These are phyloP conservation scores for Acropora tenuis DNA, from an alignment of 64 coral and sea anemone genomes.

Conservation along the genomic window DNA sequence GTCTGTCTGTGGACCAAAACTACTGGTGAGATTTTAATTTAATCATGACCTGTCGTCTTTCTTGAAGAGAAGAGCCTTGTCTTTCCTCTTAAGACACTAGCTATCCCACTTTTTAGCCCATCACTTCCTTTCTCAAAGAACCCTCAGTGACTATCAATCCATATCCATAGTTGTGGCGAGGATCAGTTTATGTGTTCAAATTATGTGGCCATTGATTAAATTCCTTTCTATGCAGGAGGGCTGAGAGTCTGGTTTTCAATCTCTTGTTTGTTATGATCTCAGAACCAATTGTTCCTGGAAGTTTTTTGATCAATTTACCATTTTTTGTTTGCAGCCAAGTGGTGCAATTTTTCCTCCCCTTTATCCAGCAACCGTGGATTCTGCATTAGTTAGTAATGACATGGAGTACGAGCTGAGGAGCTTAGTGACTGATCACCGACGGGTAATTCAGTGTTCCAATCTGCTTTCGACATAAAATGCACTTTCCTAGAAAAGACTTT, in stretches of 20 bases:
- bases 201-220: too few species aligned
- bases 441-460: constrained; percentile 41
- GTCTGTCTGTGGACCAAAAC: constrained; percentile 86
- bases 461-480: not conserved
- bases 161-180: too few species aligned
- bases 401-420: constrained; percentile 91
- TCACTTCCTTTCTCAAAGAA: too few species aligned
- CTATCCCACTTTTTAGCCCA: too few species aligned
- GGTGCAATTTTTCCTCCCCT: constrained; percentile 75
- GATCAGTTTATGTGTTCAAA: too few species aligned
- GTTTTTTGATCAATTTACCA: not conserved
- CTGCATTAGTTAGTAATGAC: constrained; percentile 89
- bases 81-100: too few species aligned
- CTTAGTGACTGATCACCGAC: constrained; percentile 82
- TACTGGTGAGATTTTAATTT: constrained; percentile 64
- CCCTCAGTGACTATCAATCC: too few species aligned
- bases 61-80: too few species aligned
- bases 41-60: not conserved
- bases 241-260: too few species aligned
- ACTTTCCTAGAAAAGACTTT: too few species aligned
- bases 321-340: constrained; percentile 48
- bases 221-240: too few species aligned
- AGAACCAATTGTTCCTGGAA: not conserved
- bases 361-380: constrained; percentile 71
- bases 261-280: too few species aligned